Conservation (phyloP, 2,797 vertebrate species). For the Mormyrus proboscirostris region DNA sequence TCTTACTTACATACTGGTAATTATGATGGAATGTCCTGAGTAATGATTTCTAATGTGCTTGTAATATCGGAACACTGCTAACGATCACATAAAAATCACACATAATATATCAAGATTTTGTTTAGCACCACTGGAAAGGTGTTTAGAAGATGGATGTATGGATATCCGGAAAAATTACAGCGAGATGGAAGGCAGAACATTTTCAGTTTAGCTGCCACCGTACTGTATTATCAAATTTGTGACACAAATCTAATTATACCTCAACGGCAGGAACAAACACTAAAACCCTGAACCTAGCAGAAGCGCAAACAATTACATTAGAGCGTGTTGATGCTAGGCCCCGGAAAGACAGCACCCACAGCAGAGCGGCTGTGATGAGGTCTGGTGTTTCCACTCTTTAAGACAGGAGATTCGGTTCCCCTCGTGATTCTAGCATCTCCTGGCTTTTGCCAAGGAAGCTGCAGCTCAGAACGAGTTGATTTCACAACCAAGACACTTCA, state of each 20-base stretch:
- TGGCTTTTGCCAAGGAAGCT: background rate
- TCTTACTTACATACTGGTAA: background rate
- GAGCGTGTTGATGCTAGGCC: background rate
- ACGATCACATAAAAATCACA: background rate
- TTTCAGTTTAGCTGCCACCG: background rate
- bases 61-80: background rate
- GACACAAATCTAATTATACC: background rate
- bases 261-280: background rate
- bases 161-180: background rate
- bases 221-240: constrained; percentile 1
- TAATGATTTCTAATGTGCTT: background rate
- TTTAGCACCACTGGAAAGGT: background rate
- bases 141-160: background rate
- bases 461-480: background rate
- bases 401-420: background rate
- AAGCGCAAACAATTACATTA: constrained; percentile 2
- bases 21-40: background rate
- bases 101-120: background rate
- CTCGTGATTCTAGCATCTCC: background rate
- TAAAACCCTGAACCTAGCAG: background rate
- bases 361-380: background rate
- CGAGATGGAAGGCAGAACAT: background rate
- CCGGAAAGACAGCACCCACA: background rate
- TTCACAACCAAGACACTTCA: background rate
- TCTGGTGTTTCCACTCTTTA: background rate